Evolutionary conservation across 1,140 invertebrate genomes (phyloP).

Genomic region (Piezodorus guildinii): DNA sequence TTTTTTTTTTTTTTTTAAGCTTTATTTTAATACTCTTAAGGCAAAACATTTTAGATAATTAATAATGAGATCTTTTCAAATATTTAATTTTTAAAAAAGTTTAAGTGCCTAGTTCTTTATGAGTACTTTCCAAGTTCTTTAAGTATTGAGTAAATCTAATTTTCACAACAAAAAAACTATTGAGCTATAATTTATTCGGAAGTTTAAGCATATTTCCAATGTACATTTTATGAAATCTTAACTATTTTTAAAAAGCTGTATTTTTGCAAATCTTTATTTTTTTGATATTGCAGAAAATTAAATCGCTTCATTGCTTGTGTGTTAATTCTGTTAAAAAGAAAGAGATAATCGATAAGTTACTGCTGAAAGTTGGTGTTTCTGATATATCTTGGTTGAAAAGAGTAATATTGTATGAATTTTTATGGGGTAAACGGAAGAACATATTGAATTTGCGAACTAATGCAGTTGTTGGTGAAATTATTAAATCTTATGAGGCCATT

Average conservation of each 20-base stretch:
- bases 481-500: not conserved
- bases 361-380: not conserved
- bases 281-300: slow-evolving; percentile 4
- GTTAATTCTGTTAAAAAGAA: slow-evolving; percentile 4
- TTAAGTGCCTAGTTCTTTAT: not conserved
- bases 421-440: not conserved
- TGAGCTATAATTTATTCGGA: not conserved
- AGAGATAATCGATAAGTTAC: not conserved
- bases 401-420: not conserved
- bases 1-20: too few species aligned
- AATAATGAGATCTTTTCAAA: too few species aligned
- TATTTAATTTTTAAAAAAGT: too few species aligned
- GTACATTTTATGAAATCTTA: not conserved
- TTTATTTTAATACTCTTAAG: too few species aligned
- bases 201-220: not conserved
- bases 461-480: not conserved
- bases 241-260: not conserved
- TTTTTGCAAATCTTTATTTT: not conserved
- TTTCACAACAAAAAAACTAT: too few species aligned
- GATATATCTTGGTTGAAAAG: not conserved
- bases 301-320: not conserved
- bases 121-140: not conserved
- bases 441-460: not conserved
- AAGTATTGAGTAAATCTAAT: not conserved
- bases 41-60: too few species aligned